These are phyloP conservation scores for Atrina japonica DNA, from an alignment of 2,888 invertebrate genomes.

Conservation along the genomic window DNA sequence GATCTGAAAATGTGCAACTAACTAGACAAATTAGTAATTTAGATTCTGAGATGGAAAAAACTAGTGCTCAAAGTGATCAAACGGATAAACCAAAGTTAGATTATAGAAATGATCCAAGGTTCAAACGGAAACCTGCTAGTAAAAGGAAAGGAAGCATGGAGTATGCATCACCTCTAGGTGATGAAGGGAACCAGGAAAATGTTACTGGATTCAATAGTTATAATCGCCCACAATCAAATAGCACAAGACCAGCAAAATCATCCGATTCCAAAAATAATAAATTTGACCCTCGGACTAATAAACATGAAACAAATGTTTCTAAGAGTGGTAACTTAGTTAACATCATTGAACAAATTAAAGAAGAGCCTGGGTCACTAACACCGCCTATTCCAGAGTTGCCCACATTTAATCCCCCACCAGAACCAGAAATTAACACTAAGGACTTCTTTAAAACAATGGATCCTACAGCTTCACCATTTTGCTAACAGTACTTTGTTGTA, in stretches of 20 bases:
- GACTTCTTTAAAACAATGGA: constrained; percentile 81
- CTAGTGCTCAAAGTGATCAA: constrained; percentile 3
- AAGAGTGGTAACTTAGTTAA: background rate
- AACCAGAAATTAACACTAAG: constrained; percentile 71
- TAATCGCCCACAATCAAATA: constrained; percentile 63
- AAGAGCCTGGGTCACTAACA: constrained; percentile 9
- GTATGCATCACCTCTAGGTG: constrained; percentile 77
- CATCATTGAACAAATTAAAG: background rate
- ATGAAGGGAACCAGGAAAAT: constrained; percentile 57
- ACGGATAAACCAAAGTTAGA: constrained; percentile 69
- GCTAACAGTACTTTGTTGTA: constrained; percentile 53
- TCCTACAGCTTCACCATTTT: constrained; percentile 81
- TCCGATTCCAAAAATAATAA: constrained; percentile 34
- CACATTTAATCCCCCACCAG: constrained; percentile 42
- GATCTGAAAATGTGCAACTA: constrained; percentile 10
- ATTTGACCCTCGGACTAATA: constrained; percentile 41
- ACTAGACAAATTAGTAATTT: constrained; percentile 8
- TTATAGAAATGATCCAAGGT: constrained; percentile 78
- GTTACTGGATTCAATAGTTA: constrained; percentile 72
- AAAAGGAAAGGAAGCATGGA: constrained; percentile 75
- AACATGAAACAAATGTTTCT: constrained; percentile 20
- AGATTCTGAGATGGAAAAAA: constrained; percentile 33
- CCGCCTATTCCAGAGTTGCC: constrained; percentile 33
- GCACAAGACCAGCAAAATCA: constrained; percentile 29
- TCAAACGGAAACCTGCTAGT: constrained; percentile 65